These are phyloP conservation scores for Xenopus borealis DNA, from an alignment of 2,113 vertebrate genomes.

Conservation along the genomic window DNA sequence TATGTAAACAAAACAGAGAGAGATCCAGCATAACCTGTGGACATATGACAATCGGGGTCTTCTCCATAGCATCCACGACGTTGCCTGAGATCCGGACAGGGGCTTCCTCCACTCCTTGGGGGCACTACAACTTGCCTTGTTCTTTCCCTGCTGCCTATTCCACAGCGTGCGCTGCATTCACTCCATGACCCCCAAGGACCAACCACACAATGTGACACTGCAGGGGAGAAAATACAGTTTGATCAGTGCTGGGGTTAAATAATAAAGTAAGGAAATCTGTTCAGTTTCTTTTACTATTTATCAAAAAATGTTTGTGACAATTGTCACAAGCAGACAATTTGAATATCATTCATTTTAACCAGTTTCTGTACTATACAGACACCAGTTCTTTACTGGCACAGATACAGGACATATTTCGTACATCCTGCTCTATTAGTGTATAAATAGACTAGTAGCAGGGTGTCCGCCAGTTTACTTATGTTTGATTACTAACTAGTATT, in stretches of 20 bases:
- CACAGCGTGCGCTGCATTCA: slow-evolving; percentile 72
- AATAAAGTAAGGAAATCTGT: too few relatives aligned
- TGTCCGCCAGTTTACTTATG: too few relatives aligned
- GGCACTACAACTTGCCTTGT: slow-evolving; percentile 74
- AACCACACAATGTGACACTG: slow-evolving; percentile 76
- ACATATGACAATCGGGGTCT: slow-evolving; percentile 59
- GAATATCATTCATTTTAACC: too few relatives aligned
- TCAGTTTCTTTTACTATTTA: too few relatives aligned
- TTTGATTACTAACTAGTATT: too few relatives aligned
- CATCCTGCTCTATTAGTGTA: too few relatives aligned
- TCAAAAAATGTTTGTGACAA: not conserved
- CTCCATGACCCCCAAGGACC: slow-evolving; percentile 81
- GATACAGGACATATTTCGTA: too few relatives aligned
- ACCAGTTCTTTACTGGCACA: too few relatives aligned
- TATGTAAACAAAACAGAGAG: not conserved
- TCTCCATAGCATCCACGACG: slow-evolving; percentile 79
- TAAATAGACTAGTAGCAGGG: too few relatives aligned
- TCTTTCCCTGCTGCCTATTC: slow-evolving; percentile 72
- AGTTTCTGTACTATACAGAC: too few relatives aligned
- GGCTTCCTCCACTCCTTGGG: slow-evolving; percentile 74
- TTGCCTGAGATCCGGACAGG: slow-evolving; percentile 81
- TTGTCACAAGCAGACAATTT: too few relatives aligned
- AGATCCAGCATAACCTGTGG: slow-evolving; percentile 63
- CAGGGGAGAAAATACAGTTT: slow-evolving; percentile 39
- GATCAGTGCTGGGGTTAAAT: slow-evolving; percentile 10